Base-by-base conservation (phyloP, 1,140 invertebrate genomes). In the Manduca sexta region DNA sequence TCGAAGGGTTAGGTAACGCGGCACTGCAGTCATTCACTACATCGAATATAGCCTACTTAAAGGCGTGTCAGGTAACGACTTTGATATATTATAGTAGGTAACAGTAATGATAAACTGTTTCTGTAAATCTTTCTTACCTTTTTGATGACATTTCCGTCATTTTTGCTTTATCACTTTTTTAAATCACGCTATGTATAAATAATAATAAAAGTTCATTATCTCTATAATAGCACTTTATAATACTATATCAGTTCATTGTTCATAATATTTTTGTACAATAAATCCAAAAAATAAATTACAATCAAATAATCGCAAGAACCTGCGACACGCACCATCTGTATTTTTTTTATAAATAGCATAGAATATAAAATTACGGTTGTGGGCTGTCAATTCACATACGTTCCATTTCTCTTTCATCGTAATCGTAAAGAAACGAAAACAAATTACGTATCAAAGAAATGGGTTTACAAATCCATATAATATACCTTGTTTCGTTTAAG, bases 121-220 rank as follows among this genome's bases (percentile, higher is more conserved):
- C 42, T 47, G 21, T 48, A n/a, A n/a, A 40, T 16, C 5, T 30
- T 52, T 63, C 65, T 76, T 78, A 81, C 80, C 77, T 84, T 64
- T 81, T 84, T 34, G 79, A 84, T 63, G 79, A 76, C 59, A 73
- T 84, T 69, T 84, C 79, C 61, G 70, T 84, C 77, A 79, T 84
- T 68, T 74, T 78, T 50, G 54, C 45, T 62, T 34, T 58, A 67
- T 66, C 62, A 66, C 63, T 63, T 52, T 49, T 14, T 48, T 29
- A 41, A 58, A 62, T 59, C 56, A 71, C 45, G 26, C 50, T 44
- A 45, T 44, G 49, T 49, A 65, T 62, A 50, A 45, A 64, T 51
- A 56, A 56, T 54, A 63, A 67, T 55, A 56, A 67, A 60, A 45
- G 64, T 67, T 60, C 74, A 80, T 77, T 69, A 74, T 76, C 51